phyloP scores from a whole-genome alignment of 1,140 invertebrate genomes.

The Drosophila baimaii region DNA sequence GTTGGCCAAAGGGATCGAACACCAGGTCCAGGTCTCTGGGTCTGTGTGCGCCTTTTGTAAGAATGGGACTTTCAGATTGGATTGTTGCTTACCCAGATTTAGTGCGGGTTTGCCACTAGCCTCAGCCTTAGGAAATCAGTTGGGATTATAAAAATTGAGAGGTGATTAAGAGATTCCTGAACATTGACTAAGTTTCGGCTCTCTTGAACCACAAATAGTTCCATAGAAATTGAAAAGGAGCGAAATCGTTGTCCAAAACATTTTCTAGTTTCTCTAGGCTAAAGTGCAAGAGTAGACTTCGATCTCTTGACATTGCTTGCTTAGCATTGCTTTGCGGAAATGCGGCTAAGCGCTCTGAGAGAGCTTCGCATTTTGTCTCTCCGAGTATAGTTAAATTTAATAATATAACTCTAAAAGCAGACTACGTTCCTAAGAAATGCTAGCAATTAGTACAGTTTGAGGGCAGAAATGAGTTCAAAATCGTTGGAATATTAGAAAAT shows the following conservation, averaged over 20 bases:
- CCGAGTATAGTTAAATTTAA: too few species aligned
- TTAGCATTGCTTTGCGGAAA: too few species aligned
- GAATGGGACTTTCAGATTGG: conserved; percentile 20
- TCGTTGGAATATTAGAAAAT: neutral
- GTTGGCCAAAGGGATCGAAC: conserved; percentile 23
- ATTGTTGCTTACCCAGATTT: conserved; percentile 16
- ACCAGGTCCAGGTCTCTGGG: conserved; percentile 32
- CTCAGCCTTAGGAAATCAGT: neutral
- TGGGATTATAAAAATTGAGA: neutral
- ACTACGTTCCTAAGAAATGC: too few species aligned
- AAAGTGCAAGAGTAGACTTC: too few species aligned
- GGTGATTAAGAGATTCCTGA: neutral
- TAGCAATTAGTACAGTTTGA: too few species aligned
- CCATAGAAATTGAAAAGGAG: neutral
- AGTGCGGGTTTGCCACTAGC: neutral
- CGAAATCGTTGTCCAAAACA: too few species aligned
- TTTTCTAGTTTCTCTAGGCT: too few species aligned
- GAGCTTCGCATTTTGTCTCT: too few species aligned
- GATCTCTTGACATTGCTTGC: too few species aligned
- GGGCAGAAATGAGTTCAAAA: too few species aligned
- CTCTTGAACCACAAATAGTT: neutral
- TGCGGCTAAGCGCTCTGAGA: too few species aligned
- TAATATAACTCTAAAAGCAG: too few species aligned
- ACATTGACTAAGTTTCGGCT: neutral
- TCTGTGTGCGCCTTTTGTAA: conserved; percentile 25